Evolutionary conservation across 2,888 invertebrate genomes (phyloP), one percentile per base, ranked within the genome.

Genomic region (Laspeyria flexula): DNA sequence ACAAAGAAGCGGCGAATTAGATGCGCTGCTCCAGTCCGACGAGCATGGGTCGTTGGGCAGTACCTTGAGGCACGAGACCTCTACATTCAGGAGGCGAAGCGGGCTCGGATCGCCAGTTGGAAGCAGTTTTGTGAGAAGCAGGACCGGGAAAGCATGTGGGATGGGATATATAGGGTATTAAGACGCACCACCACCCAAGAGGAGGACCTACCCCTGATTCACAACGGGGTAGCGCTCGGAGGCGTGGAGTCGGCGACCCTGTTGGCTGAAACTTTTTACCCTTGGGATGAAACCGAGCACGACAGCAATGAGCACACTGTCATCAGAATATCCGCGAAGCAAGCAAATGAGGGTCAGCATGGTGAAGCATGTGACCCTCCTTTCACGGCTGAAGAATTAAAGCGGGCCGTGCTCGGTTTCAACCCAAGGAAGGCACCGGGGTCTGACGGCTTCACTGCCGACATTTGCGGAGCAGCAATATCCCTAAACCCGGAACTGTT

Each of bases 361-460:
- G 10, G 9, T 9, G 3, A 1, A 29, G 10, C 9, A 0, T 9
- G 10, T n/a, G 27, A 29, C 10, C 27, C 27, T 10, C 27, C 27
- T 3, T 29, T 29, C 11, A 29, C 27, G n/a, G 3, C 3, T 10
- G 27, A 3, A 3, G 27, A 29, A n/a, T 10, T 29, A 1, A 1
- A 10, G 0, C 2, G 1, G 10, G 27, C 43, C 0, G 25, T 43
- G 27, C 0, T 25, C 0, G 21, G 27, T 5, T 45, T 51, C 11
- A 43, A 52, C 13, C 46, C 46, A 0, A 52, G 43, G n/a, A 51
- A 51, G 9, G 52, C 52, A 6, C 52, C 52, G 0, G 52, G 52
- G 0, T 9, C 18, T 9, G 52, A 52, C 18, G 52, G 52, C 0
- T 21, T 52, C 0, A 46, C 52, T 0, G 38, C 44, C 1, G 50